Percentiles rank a stretch among this genome's conserved stretches.
Conservation (phyloP, 1,140 invertebrate species). For the Amyelois transitella region DNA sequence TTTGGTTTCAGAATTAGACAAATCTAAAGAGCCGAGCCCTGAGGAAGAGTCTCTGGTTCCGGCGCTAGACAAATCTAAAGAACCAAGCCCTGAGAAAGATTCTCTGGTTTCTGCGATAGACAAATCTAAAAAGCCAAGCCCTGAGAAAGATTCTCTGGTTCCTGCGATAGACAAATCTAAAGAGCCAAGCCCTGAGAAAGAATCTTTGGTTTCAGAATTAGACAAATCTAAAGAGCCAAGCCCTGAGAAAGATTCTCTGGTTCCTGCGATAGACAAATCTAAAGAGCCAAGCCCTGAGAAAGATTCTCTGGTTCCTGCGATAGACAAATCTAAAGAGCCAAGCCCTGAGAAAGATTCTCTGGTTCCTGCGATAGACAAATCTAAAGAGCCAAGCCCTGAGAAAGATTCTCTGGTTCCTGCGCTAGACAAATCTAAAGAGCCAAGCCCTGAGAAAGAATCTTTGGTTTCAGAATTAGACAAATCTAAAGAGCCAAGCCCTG, state of each 20-base stretch:
- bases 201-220: too few relatives aligned
- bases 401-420: too few relatives aligned
- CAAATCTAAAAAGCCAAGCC: background rate
- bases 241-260: background rate
- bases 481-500: too few relatives aligned
- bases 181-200: background rate
- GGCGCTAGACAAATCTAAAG: background rate
- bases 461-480: too few relatives aligned
- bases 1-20: background rate
- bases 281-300: background rate
- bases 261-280: background rate
- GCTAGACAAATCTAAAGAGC: too few relatives aligned
- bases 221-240: background rate
- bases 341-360: too few relatives aligned
- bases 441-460: too few relatives aligned
- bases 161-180: background rate
- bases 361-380: too few relatives aligned
- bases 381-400: too few relatives aligned
- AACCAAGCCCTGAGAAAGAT: background rate
- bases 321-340: too few relatives aligned
- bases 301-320: too few relatives aligned
- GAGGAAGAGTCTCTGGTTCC: background rate
- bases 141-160: background rate
- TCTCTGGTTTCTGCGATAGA: background rate
- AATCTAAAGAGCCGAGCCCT: background rate